Conservation (phyloP, 2,888 invertebrate genomes). For the Thera obeliscata region DNA sequence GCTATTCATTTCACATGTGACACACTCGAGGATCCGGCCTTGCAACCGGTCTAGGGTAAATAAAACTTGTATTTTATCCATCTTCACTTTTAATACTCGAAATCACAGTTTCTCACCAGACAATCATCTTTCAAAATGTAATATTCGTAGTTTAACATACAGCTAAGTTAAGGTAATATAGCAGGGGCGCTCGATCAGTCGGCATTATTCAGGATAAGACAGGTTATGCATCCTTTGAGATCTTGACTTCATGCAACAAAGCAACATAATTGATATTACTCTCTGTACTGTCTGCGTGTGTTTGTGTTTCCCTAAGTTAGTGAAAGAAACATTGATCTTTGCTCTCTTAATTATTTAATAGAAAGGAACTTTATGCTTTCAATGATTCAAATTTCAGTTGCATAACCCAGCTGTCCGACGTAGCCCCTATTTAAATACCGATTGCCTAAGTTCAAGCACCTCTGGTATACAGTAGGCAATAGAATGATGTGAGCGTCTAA, state of each 20-base stretch:
- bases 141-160: slow-evolving; percentile 21
- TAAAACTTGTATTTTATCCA: slow-evolving; percentile 45
- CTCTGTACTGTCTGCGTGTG: not conserved
- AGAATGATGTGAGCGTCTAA: slow-evolving; percentile 1
- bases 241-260: not conserved
- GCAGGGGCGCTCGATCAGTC: not conserved
- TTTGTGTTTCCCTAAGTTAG: too few relatives aligned
- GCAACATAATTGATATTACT: not conserved
- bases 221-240: not conserved
- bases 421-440: not conserved
- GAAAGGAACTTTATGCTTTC: not conserved
- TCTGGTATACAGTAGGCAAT: not conserved
- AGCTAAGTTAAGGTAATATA: slow-evolving; percentile 6
- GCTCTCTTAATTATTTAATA: not conserved
- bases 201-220: not conserved
- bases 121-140: slow-evolving; percentile 15
- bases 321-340: not conserved
- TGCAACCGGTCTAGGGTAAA: slow-evolving; percentile 37
- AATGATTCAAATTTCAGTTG: not conserved
- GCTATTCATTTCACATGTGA: slow-evolving; percentile 53
- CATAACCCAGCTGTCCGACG: not conserved
- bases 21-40: slow-evolving; percentile 29
- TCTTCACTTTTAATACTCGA: slow-evolving; percentile 49
- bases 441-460: slow-evolving; percentile 5
- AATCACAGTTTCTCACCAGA: slow-evolving; percentile 46